A percentile compares a stretch with the other conserved stretches of the same genome.
These are phyloP conservation scores for Sarcophaga peregrina DNA, from an alignment of 1,140 invertebrate genomes.

Conservation along the genomic window DNA sequence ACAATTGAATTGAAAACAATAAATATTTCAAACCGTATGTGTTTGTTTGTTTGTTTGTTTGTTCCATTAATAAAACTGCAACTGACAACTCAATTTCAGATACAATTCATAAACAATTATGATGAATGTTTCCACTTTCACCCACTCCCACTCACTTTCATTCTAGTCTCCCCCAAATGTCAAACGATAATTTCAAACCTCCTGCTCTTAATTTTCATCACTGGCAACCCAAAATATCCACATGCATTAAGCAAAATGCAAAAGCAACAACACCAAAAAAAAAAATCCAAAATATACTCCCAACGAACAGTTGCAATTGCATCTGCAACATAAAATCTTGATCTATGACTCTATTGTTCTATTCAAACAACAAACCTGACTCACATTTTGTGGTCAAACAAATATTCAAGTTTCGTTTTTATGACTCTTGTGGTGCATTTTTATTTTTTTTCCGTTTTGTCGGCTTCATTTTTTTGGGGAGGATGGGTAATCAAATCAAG, in stretches of 20 bases:
- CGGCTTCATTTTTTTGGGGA: too few relatives aligned
- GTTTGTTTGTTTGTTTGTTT: too few relatives aligned
- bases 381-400: neutral
- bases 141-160: neutral
- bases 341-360: conserved; percentile 39
- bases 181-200: neutral
- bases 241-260: neutral
- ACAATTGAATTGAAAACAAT: neutral
- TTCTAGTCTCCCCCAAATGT: neutral
- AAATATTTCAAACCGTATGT: neutral
- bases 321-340: conserved; percentile 31
- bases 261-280: neutral
- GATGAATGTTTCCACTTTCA: conserved; percentile 29
- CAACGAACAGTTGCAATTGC: conserved; percentile 21
- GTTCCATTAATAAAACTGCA: conserved; percentile 16
- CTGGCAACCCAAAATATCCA: neutral
- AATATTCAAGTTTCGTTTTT: neutral
- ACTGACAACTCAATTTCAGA: conserved; percentile 38
- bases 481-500: neutral
- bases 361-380: neutral
- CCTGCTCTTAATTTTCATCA: neutral
- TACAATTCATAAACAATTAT: conserved; percentile 27
- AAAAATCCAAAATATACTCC: neutral
- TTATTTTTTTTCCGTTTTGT: too few relatives aligned
- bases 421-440: neutral